Conservation (phyloP, 2,888 invertebrate genomes). For the Oscheius sp. region DNA sequence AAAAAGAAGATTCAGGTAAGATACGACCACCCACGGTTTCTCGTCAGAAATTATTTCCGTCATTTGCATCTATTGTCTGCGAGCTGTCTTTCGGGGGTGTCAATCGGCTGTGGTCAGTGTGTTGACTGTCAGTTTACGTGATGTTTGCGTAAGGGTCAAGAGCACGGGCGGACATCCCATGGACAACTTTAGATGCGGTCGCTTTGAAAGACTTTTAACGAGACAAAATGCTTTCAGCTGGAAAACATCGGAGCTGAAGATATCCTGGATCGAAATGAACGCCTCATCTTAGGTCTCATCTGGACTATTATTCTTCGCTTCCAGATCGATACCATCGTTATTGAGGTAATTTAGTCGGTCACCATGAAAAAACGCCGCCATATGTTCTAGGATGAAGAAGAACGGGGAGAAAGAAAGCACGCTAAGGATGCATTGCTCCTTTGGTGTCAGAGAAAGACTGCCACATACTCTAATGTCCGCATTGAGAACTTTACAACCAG, state of each 20-base stretch:
- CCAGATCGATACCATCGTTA: slow-evolving; percentile 98
- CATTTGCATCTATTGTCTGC: slow-evolving; percentile 17
- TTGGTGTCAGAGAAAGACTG: slow-evolving; percentile 98
- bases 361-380: not conserved
- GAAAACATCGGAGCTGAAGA: slow-evolving; percentile 99
- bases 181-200: slow-evolving; percentile 9
- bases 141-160: slow-evolving; percentile 32
- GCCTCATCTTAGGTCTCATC: slow-evolving; percentile 93
- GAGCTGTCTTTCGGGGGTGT: slow-evolving; percentile 30
- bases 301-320: slow-evolving; percentile 99
- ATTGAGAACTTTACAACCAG: slow-evolving; percentile 78
- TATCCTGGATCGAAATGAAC: slow-evolving; percentile 95
- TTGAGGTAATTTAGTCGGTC: slow-evolving; percentile 78
- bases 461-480: slow-evolving; percentile 79
- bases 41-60: not conserved
- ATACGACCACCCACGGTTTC: not conserved
- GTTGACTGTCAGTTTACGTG: slow-evolving; percentile 34
- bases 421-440: slow-evolving; percentile 96
- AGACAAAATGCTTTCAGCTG: slow-evolving; percentile 76
- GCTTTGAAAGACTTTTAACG: slow-evolving; percentile 6
- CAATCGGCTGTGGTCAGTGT: slow-evolving; percentile 30
- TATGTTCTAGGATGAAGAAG: slow-evolving; percentile 84
- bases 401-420: slow-evolving; percentile 95
- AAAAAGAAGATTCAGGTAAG: slow-evolving; percentile 65
- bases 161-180: slow-evolving; percentile 19